Evolutionary conservation across 2,797 vertebrate species (phyloP).

Genomic region (Catostomus latipinnis): DNA sequence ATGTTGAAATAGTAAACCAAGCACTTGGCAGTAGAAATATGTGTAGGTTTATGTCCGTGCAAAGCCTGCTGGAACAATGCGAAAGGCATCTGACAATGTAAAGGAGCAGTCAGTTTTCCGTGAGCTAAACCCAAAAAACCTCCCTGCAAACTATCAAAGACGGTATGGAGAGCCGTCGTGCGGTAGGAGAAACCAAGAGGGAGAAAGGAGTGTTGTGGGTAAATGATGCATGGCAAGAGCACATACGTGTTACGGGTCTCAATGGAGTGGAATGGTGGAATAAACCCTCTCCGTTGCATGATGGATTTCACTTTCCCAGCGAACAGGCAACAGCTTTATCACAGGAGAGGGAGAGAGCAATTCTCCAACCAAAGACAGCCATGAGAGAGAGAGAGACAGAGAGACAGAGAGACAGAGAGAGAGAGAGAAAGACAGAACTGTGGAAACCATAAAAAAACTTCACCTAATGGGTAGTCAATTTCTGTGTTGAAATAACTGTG

Average conservation of each 20-base stretch:
- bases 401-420: slow-evolving; percentile 12
- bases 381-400: slow-evolving; percentile 28
- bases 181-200: slow-evolving; percentile 5
- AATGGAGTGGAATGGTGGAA: slow-evolving; percentile 69
- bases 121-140: slow-evolving; percentile 13
- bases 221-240: slow-evolving; percentile 74
- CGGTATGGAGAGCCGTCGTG: not conserved
- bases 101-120: not conserved
- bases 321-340: slow-evolving; percentile 79
- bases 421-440: slow-evolving; percentile 8
- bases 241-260: slow-evolving; percentile 71
- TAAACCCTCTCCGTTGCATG: slow-evolving; percentile 65
- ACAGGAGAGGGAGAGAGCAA: slow-evolving; percentile 59
- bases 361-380: slow-evolving; percentile 66
- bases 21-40: slow-evolving; percentile 63
- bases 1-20: slow-evolving; percentile 66
- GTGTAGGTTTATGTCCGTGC: slow-evolving; percentile 12
- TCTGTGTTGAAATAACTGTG: slow-evolving; percentile 49
- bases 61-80: slow-evolving; percentile 23
- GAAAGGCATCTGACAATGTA: slow-evolving; percentile 12
- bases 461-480: slow-evolving; percentile 61
- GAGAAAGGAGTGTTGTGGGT: slow-evolving; percentile 61
- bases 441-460: slow-evolving; percentile 71
- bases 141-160: not conserved
- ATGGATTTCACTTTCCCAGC: slow-evolving; percentile 76